phyloP scores from a whole-genome alignment of 2,113 vertebrate genomes.

The Dasypus novemcinctus region DNA sequence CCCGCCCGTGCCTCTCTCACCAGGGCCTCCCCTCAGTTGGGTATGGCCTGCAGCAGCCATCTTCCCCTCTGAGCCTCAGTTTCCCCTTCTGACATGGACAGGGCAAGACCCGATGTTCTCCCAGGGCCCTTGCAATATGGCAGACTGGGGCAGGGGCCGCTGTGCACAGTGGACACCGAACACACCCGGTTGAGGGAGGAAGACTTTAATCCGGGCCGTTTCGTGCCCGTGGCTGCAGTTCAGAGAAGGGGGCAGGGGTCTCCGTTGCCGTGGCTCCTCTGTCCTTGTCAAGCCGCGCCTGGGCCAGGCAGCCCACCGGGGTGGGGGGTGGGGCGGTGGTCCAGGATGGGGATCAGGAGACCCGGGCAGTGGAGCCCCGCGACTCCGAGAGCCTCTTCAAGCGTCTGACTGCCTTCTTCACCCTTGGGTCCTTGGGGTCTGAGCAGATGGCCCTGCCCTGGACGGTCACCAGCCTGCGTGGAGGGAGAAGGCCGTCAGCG shows the following conservation, averaged over 20 bases:
- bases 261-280: not conserved
- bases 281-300: not conserved
- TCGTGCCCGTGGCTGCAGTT: not conserved
- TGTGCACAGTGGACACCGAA: not conserved
- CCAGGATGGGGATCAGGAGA: not conserved
- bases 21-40: not conserved
- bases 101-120: not conserved
- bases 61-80: not conserved
- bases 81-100: not conserved
- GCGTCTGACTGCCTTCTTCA: not conserved
- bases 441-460: constrained; percentile 31
- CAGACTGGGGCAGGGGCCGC: not conserved
- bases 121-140: not conserved
- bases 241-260: not conserved
- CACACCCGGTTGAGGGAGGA: not conserved
- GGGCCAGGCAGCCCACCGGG: not conserved
- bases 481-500: not conserved
- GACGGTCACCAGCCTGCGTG: constrained; percentile 31
- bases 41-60: not conserved
- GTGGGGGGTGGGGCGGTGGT: not conserved
- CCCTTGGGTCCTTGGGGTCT: not conserved
- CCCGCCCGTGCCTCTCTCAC: not conserved
- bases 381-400: rapidly evolving
- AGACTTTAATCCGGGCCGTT: constrained; percentile 27
- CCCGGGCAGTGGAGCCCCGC: rapidly evolving